A percentile compares a stretch with the other conserved stretches of the same genome.
Evolutionary conservation across 2,888 invertebrate genomes (phyloP).

Genomic region (Oxycera nigricornis): DNA sequence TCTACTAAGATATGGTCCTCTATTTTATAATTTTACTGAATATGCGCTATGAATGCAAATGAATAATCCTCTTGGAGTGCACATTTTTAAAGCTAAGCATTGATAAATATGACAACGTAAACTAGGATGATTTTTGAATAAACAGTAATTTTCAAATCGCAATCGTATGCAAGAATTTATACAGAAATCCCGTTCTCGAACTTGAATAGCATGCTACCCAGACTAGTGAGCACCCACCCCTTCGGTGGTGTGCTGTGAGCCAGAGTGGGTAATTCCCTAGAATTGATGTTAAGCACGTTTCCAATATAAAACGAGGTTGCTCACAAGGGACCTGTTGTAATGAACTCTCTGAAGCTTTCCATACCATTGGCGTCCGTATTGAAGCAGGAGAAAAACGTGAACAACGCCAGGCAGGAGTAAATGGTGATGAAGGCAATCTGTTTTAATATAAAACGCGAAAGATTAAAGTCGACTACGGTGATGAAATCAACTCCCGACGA

Average conservation of each 20-base stretch:
- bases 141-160: no score
- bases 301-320: slow-evolving; percentile 40
- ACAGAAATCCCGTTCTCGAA: no score
- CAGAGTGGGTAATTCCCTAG: slow-evolving; percentile 38
- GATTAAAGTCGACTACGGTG: neutral
- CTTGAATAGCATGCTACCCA: neutral
- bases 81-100: no score
- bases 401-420: neutral
- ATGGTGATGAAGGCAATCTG: slow-evolving; percentile 20
- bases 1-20: no score
- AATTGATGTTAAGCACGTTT: slow-evolving; percentile 46
- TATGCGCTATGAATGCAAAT: no score
- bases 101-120: no score
- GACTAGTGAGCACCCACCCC: slow-evolving; percentile 1
- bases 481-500: neutral
- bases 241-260: neutral
- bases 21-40: no score
- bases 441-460: slow-evolving; percentile 20
- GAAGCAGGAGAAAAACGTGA: neutral
- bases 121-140: no score
- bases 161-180: no score
- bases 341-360: slow-evolving; percentile 37
- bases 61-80: no score
- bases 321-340: slow-evolving; percentile 25
- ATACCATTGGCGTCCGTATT: neutral